Percentiles rank a stretch among this genome's conserved stretches.
phyloP scores from a whole-genome alignment of 2,113 vertebrate species.

The Fregata magnificens region DNA sequence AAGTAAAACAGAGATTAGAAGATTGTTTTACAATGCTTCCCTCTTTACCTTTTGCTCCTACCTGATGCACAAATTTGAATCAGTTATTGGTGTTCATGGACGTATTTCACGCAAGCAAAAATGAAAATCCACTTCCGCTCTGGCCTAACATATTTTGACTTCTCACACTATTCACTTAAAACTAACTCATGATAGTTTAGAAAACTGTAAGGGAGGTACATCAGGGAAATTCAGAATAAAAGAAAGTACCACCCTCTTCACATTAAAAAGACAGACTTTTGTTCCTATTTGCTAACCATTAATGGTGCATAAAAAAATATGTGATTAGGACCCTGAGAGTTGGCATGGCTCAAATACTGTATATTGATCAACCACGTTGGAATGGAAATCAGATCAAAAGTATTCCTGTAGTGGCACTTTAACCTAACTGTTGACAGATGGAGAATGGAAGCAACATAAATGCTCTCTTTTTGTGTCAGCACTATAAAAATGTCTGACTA shows the following conservation, averaged over 20 bases:
- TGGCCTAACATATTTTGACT: background rate
- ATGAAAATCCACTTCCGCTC: background rate
- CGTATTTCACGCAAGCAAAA: background rate
- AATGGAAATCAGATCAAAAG: conserved; percentile 74
- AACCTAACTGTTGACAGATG: conserved; percentile 79
- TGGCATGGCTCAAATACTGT: background rate
- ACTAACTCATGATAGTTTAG: background rate
- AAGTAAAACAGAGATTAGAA: background rate
- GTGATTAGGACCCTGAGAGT: conserved; percentile 11
- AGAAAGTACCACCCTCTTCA: conserved; percentile 1
- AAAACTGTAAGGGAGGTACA: background rate
- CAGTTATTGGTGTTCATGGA: background rate
- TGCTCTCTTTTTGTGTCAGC: conserved; percentile 76
- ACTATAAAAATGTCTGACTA: conserved; percentile 75
- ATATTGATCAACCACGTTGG: background rate
- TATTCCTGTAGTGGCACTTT: conserved; percentile 60
- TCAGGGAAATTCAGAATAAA: background rate
- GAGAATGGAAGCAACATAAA: conserved; percentile 72
- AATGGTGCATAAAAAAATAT: conserved; percentile 10
- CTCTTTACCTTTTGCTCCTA: background rate
- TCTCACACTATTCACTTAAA: background rate
- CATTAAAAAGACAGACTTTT: conserved; percentile 18
- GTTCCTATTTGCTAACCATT: conserved; percentile 34
- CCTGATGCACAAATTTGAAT: background rate
- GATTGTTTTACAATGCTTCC: background rate